Evolutionary conservation across 2,797 vertebrate genomes (phyloP).

Genomic region (Spea hammondii): DNA sequence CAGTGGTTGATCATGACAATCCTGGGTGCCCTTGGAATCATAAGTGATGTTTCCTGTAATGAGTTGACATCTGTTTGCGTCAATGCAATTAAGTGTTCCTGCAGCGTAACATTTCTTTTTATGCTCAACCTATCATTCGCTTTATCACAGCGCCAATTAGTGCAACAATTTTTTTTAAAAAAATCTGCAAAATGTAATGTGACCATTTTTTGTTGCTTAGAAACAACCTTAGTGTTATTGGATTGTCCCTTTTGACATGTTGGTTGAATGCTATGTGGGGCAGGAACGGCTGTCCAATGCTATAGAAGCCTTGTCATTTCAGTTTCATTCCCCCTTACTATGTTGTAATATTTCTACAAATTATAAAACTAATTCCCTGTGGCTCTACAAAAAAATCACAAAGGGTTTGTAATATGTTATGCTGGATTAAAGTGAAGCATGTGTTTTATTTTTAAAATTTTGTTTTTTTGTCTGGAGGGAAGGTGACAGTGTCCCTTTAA

Average conservation of each 20-base stretch:
- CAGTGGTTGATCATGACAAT: too few species aligned
- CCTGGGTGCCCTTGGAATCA: too few species aligned
- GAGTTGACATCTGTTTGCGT: too few species aligned
- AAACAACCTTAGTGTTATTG: too few species aligned
- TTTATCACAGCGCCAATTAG: too few species aligned
- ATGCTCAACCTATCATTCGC: too few species aligned
- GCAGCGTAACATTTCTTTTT: too few species aligned
- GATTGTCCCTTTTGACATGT: not conserved
- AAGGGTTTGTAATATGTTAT: conserved; percentile 27
- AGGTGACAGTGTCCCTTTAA: conserved; percentile 62
- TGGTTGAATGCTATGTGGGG: not conserved
- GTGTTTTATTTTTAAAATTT: conserved; percentile 1
- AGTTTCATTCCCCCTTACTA: not conserved
- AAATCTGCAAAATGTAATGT: too few species aligned
- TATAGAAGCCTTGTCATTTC: not conserved
- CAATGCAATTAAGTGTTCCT: too few species aligned
- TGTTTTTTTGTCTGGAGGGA: conserved; percentile 54
- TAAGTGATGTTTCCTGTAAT: too few species aligned
- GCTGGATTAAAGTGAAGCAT: conserved; percentile 9
- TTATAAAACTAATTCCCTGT: not conserved
- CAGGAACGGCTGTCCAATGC: not conserved
- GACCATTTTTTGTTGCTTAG: too few species aligned
- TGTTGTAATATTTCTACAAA: not conserved
- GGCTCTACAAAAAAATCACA: not conserved
- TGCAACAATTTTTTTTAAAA: too few species aligned